Base-by-base conservation (phyloP, 1,140 invertebrate genomes). In the Dendroctonus valens region DNA sequence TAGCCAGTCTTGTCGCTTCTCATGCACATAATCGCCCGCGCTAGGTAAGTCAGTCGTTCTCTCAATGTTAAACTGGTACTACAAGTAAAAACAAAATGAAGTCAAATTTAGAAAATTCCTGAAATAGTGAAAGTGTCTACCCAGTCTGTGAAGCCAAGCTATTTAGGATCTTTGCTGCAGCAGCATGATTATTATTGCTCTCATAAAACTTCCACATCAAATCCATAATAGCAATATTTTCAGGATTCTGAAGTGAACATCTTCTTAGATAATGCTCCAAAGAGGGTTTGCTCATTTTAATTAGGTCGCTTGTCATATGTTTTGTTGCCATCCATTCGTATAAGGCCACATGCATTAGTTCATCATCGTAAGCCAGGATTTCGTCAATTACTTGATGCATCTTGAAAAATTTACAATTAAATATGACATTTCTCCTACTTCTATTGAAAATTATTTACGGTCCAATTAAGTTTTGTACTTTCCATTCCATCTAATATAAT, bases 151-250 rank as follows among this genome's bases (percentile, higher is more conserved):
- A 92, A 9, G 96, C 93, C 55, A 99, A 81, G 69, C 89, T 89
- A 65, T 93, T 87, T 0, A 99, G 81, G 61, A 98, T 93, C 73
- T 91, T 89, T 3, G 97, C 95, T n/a, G 96, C 96, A 7, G 92
- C 91, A 7, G 89, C 85, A 78, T 96, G 96, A 77, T 98, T 93
- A 40, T 90, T 89, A 74, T 89, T 92, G 74, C 90, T 91, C 77
- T 98, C 96, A 75, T 98, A 96, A 78, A 92, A 96, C 78, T 95
- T 95, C 96, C 96, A 98, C 11, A 98, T 80, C 60, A 99, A 81
- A 79, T 98, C 94, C 50, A 93, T 84, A 5, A 92, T 65, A n/a
- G 85, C 83, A 0, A 89, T 78, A 65, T 85, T 83, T 15, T 85
- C 80, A 4, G 80, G 78, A 59, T 82, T 79, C 48, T 79, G 76